phyloP scores from a whole-genome alignment of 2,888 invertebrate genomes.

The Zygogramma bicolorata region DNA sequence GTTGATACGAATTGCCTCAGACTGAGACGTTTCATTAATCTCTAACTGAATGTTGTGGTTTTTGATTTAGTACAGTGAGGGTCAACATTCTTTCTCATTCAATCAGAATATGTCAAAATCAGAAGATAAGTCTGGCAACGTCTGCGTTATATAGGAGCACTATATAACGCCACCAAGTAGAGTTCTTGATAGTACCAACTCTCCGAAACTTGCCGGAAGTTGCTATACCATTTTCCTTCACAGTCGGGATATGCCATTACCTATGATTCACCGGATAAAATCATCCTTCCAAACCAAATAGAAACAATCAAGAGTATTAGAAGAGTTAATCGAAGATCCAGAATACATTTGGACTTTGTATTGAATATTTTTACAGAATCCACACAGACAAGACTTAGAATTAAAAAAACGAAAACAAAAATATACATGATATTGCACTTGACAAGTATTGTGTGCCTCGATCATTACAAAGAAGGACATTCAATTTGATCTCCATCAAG shows the following conservation, averaged over 20 bases:
- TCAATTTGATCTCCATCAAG: neutral
- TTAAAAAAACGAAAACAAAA: neutral
- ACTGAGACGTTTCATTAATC: too few relatives aligned
- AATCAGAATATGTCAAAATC: too few relatives aligned
- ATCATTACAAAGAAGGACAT: constrained; percentile 27
- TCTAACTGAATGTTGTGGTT: too few relatives aligned
- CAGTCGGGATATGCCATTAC: neutral
- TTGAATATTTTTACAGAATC: neutral
- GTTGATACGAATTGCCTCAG: too few relatives aligned
- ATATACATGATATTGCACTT: constrained; percentile 43
- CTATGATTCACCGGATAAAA: neutral
- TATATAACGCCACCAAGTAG: too few relatives aligned
- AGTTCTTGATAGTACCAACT: neutral
- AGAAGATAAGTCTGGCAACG: too few relatives aligned
- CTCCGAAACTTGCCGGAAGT: neutral
- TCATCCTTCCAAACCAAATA: neutral
- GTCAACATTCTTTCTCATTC: too few relatives aligned
- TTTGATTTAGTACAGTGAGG: too few relatives aligned
- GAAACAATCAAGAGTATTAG: neutral
- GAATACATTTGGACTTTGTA: neutral
- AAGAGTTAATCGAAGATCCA: neutral
- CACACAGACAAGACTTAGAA: constrained; percentile 1
- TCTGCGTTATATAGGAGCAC: too few relatives aligned
- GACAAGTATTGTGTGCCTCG: constrained; percentile 37
- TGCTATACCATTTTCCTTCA: neutral